Evolutionary conservation across 1,140 invertebrate genomes (phyloP), one percentile per base, ranked within the genome.

Genomic region (Drosophila lini): DNA sequence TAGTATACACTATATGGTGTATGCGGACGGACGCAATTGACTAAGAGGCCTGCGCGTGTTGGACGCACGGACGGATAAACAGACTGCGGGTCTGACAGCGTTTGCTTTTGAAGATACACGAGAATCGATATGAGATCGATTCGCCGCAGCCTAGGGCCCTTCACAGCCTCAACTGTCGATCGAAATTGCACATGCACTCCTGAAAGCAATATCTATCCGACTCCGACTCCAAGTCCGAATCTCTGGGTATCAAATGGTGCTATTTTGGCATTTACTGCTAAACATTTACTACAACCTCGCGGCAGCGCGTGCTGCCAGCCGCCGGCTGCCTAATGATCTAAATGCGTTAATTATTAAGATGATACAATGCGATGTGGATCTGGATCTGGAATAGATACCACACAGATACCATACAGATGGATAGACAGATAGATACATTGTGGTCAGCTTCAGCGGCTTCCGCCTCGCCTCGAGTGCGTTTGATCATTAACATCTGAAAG

Each of bases 1-100:
- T 41, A 62, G 8, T 31, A 31, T 48, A 48, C 34, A n/a, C 19
- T 45, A 34, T 36, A 41, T 25, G 44, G 41, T 34, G 61, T 64
- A 28, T 40, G n/a, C 36, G 42, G 19, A 70, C 50, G 28, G 48
- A 50, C 67, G 63, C 42, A 36, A 63, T 63, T 75, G 76, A 76
- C 61, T 81, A 81, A 81, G 82, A 85, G 75, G 79, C 16, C 81
- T 63, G 81, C 81, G 81, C 81, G 81, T 80, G 81, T 83, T 84
- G 76, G 65, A 76, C 73, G 45, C 61, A 76, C 76, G 64, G 70
- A 69, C 64, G 36, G 56, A 50, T 77, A 77, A 80, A 84, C 67
- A 83, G 81, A 80, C 74, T 44, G 48, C 22, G 10, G 45, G 81
- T 69, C 81, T 64, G 81, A 83, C 77, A 59, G 44, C 32, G 38